Evolutionary conservation across 2,113 vertebrate species (phyloP), one percentile per base, ranked within the genome.

Genomic region (Erinaceus europaeus): DNA sequence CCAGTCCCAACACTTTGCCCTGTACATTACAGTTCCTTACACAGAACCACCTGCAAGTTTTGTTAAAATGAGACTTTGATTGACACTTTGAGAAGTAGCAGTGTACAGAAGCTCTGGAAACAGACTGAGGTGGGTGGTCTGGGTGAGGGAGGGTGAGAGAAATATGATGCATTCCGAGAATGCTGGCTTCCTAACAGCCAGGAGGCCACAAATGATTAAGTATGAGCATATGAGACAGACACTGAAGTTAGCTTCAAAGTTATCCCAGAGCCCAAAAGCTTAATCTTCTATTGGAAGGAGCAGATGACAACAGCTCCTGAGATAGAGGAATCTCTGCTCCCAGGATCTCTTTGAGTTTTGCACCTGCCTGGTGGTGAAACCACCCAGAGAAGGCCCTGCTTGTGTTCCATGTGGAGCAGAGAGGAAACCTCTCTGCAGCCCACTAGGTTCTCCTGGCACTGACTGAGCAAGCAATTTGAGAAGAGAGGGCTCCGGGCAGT

Each of bases 211-310:
- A 59, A 73, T 6, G 0, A 68, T 52, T 74, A 79, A 2, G 0
- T 57, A 7, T 53, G 81, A 81, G 91, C 84, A 94, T 32, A 77
- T 29, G 82, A 79, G 61, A 12, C 84, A 95, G 44, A 38, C 42
- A 55, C 27, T 25, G 21, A 86, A 82, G 42, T 74, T 78, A 92
- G 84, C 40, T 65, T 86, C 90, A 48, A 32, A 91, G 59, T 73
- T 94, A 88, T 23, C 11, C 32, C 2, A 15, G 69, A 6, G 71
- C 87, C 42, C 69, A 90, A 84, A 95, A 90, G 78, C 62, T 84
- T 61, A 53, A 59, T 74, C 88, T 83, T 72, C 75, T 73, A 9
- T 38, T 3, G 42, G 69, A 52, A 0, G 65, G 13, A 38, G 27
- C 29, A 4, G 2, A 21, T 25, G 90, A 36, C 86, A 80, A 4